Evolutionary conservation across 2,113 vertebrate species (phyloP).

Genomic region (Rutilus rutilus): DNA sequence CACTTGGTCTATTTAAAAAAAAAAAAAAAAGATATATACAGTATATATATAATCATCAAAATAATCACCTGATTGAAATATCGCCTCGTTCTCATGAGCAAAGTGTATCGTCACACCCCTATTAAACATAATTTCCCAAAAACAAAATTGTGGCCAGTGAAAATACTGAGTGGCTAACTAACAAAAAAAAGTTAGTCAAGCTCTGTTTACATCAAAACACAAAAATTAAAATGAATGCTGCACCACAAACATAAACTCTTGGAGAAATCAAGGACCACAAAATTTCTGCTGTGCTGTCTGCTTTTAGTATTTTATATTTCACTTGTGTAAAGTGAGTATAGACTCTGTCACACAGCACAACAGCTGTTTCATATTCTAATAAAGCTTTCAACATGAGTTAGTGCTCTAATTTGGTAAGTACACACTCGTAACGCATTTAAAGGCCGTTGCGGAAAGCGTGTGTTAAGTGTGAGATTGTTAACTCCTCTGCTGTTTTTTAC

Average conservation of each 20-base stretch:
- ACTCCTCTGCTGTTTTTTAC: constrained; percentile 55
- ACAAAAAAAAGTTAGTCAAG: too few species aligned
- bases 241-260: not conserved
- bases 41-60: too few species aligned
- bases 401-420: constrained; percentile 77
- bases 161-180: too few species aligned
- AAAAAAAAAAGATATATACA: too few species aligned
- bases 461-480: constrained; percentile 67
- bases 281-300: not conserved
- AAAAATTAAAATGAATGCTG: too few species aligned
- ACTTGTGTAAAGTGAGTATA: constrained; percentile 45
- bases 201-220: not conserved
- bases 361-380: constrained; percentile 67
- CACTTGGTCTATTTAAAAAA: too few species aligned
- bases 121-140: too few species aligned
- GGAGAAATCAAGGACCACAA: not conserved
- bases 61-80: too few species aligned
- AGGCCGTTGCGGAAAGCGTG: constrained; percentile 56
- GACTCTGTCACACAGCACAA: constrained; percentile 35
- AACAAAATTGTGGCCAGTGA: too few species aligned
- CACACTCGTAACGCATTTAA: constrained; percentile 64
- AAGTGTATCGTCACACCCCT: too few species aligned
- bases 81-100: too few species aligned
- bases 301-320: constrained; percentile 17
- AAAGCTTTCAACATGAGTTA: constrained; percentile 75